These are phyloP conservation scores for Euglossa dilemma DNA, from an alignment of 1,140 invertebrate species.

Conservation along the genomic window DNA sequence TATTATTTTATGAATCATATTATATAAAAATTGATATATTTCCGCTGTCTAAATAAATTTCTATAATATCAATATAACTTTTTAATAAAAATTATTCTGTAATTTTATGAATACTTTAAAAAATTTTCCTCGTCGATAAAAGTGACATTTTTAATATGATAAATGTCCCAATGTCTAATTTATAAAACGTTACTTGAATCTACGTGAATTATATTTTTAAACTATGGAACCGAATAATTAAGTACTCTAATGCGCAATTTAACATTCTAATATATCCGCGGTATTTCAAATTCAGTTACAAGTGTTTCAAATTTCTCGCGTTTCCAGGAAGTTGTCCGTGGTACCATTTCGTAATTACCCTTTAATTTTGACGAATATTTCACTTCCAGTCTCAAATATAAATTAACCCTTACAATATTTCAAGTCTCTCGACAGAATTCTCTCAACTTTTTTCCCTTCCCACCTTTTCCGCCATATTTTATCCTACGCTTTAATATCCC, in stretches of 20 bases:
- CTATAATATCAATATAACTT: no score
- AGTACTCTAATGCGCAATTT: not conserved
- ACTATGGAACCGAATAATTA: not conserved
- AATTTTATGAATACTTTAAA: no score
- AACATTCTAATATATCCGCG: not conserved
- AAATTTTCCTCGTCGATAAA: no score
- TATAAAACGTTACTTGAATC: not conserved
- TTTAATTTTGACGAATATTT: not conserved
- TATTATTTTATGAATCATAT: no score
- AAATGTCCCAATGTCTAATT: no score
- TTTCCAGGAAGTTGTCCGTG: not conserved
- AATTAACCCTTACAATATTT: not conserved
- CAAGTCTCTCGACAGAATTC: not conserved
- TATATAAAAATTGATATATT: no score
- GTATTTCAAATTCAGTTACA: not conserved
- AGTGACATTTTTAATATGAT: no score
- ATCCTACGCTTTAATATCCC: no score
- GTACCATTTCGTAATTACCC: not conserved
- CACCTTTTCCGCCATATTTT: no score
- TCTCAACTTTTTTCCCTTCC: not conserved
- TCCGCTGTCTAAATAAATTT: no score
- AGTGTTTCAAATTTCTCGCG: not conserved
- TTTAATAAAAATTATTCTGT: no score
- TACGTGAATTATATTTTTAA: not conserved
- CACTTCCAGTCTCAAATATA: not conserved